A percentile compares a stretch with the other conserved stretches of the same genome.
phyloP scores from a whole-genome alignment of 2,888 invertebrate species.

The Dicranocentrus wangi region DNA sequence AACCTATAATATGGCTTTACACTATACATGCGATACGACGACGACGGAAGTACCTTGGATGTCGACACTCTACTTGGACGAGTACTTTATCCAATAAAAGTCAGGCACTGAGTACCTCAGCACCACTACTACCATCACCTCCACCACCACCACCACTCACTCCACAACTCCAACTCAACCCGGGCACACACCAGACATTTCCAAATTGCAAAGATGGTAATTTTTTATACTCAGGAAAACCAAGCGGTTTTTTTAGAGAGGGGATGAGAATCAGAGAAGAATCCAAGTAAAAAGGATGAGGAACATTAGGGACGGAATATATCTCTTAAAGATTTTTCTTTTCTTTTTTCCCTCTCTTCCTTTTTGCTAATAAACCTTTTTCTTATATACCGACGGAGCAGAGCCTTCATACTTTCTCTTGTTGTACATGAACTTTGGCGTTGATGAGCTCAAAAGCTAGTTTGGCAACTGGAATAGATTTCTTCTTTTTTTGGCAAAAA shows the following conservation, averaged over 20 bases:
- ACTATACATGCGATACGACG: too few relatives aligned
- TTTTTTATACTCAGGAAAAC: conserved; percentile 11
- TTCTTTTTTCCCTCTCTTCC: not conserved
- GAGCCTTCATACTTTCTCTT: not conserved
- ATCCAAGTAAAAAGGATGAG: not conserved
- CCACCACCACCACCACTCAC: too few relatives aligned
- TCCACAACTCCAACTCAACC: too few relatives aligned
- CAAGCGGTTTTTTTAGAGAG: too few relatives aligned
- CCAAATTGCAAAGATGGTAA: conserved; percentile 19
- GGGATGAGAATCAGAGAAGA: too few relatives aligned
- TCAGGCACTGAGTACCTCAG: not conserved
- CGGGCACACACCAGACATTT: too few relatives aligned
- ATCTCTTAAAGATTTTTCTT: not conserved
- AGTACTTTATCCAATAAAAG: conserved; percentile 8
- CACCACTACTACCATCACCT: too few relatives aligned
- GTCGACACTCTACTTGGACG: not conserved
- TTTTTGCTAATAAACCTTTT: not conserved
- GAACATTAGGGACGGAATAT: not conserved
- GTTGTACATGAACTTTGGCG: conserved; percentile 1
- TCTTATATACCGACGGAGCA: not conserved
- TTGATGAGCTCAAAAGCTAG: conserved; percentile 24
- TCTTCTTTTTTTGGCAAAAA: not conserved
- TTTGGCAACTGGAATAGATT: conserved; percentile 20
- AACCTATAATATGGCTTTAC: too few relatives aligned
- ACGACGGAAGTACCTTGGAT: not conserved